Base-by-base conservation (phyloP, 2,113 vertebrate genomes). In the Odocoileus hemionus region DNA sequence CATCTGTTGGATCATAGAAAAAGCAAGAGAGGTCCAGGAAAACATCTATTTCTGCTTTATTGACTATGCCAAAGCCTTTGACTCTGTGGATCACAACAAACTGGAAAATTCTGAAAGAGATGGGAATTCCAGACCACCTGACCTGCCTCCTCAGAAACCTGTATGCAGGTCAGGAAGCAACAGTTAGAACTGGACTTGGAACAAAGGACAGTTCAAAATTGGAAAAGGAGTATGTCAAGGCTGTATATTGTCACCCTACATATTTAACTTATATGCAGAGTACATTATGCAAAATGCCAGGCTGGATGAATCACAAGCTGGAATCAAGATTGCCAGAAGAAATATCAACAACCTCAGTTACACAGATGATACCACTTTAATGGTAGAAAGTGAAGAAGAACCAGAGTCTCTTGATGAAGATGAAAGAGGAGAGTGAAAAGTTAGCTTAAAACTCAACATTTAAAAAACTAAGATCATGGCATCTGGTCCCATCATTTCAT, bases 1-100 rank as follows among this genome's bases (percentile, higher is more conserved):
- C 23, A 76, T 43, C 70, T 0, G 0, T 0, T 76, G 70, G 70
- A 76, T 43, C 2, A 43, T 4, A 3, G 1, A 76, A 76, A 76
- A 43, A 43, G 70, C 23, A 76, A 76, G 36, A 25, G 4, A 76
- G 6, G 14, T 76, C 12, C 36, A 43, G 21, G 7, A 76, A 74
- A 76, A 76, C 70, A 76, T 76, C 36, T 76, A 76, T 3, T 76
- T 76, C 70, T 76, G 70, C 7, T 43, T 76, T 43, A 76, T 43
- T 43, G 23, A 7, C 70, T 76, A 43, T 76, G 36, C 36, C 36
- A 76, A 39, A 43, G 21, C 5, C 36, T 76, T 76, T 76, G 67
- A 70, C 10, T 39, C 2, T 74, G 36, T 14, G 36, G 11, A 43
- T 74, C 36, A 74, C 36, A 74, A 43, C 3, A 39, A 43, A 76